A percentile compares a stretch with the other conserved stretches of the same genome.
Conservation (phyloP, 2,888 invertebrate species). For the Zygothrica quintamaculata region DNA sequence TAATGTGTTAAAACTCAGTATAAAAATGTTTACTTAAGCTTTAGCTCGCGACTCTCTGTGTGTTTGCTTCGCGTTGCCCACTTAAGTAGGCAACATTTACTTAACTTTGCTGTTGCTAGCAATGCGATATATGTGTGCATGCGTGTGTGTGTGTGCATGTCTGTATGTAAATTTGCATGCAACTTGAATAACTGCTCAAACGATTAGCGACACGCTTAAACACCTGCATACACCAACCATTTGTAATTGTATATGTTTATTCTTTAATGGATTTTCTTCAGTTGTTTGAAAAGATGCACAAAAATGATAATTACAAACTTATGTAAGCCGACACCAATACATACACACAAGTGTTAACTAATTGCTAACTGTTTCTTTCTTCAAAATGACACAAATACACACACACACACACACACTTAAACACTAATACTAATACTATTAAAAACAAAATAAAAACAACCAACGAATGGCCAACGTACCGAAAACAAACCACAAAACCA, state of each 20-base stretch:
- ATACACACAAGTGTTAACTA: slow-evolving; percentile 62
- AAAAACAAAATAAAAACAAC: slow-evolving; percentile 22
- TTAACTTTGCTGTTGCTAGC: slow-evolving; percentile 21
- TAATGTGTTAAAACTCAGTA: too few species aligned
- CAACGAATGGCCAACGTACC: slow-evolving; percentile 54
- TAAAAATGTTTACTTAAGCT: too few species aligned
- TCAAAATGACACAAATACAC: slow-evolving; percentile 21
- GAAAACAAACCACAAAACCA: slow-evolving; percentile 67
- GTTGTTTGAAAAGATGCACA: slow-evolving; percentile 41
- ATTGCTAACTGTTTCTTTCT: slow-evolving; percentile 66
- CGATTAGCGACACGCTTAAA: slow-evolving; percentile 57
- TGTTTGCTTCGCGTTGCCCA: slow-evolving; percentile 32
- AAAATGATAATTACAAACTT: slow-evolving; percentile 18
- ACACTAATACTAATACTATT: slow-evolving; percentile 26
- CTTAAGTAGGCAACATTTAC: slow-evolving; percentile 43
- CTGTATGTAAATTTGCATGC: slow-evolving; percentile 12
- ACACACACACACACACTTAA: slow-evolving; percentile 31
- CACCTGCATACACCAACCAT: slow-evolving; percentile 43
- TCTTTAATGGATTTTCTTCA: slow-evolving; percentile 56
- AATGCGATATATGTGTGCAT: background rate
- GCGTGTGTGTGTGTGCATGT: slow-evolving; percentile 7
- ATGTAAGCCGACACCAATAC: slow-evolving; percentile 20
- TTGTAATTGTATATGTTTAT: slow-evolving; percentile 42
- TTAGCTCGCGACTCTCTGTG: too few species aligned
- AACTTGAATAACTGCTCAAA: slow-evolving; percentile 29